A percentile compares a stretch with the other conserved stretches of the same genome.
These are phyloP conservation scores for Lycophotia porphyrea DNA, from an alignment of 2,888 invertebrate species.

Conservation along the genomic window DNA sequence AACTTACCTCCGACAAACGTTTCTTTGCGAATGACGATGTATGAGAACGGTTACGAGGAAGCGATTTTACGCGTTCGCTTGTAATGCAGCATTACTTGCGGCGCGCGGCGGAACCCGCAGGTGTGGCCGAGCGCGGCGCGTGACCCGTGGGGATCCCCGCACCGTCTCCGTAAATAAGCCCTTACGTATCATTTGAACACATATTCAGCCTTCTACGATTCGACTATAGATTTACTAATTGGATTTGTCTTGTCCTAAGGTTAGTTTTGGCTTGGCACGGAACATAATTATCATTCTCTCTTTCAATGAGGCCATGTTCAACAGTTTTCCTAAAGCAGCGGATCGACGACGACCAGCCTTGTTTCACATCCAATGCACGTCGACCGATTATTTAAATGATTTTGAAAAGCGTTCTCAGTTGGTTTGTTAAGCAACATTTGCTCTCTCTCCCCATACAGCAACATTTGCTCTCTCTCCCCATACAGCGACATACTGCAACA, in stretches of 20 bases:
- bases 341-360: neutral
- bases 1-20: no score
- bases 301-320: neutral
- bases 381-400: neutral
- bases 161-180: neutral
- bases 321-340: neutral
- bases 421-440: no score
- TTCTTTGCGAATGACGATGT: no score
- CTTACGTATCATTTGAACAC: neutral
- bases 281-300: neutral
- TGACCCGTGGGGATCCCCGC: no score
- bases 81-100: no score
- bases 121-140: no score
- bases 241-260: neutral
- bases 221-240: neutral
- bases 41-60: no score
- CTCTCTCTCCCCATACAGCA: no score
- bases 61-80: no score
- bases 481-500: neutral
- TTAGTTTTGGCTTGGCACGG: conserved; percentile 11
- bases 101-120: no score
- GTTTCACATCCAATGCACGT: neutral
- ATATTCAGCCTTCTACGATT: neutral
- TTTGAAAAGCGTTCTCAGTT: neutral
- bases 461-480: neutral